phyloP scores from a whole-genome alignment of 2,888 invertebrate species.

The Apodemia duryi region DNA sequence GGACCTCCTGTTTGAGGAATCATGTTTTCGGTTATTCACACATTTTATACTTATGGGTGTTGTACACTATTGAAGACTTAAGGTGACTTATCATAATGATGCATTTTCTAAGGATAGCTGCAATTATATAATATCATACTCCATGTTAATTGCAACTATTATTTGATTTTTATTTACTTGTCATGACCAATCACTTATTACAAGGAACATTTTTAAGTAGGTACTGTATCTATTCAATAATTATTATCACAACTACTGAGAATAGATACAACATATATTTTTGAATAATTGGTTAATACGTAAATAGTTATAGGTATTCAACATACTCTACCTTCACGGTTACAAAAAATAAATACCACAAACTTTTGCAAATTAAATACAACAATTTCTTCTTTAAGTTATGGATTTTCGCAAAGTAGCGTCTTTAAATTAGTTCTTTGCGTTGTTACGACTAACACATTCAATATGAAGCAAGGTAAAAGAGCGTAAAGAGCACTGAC shows the following conservation, averaged over 20 bases:
- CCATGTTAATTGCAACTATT: slow-evolving; percentile 17
- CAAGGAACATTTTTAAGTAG: slow-evolving; percentile 19
- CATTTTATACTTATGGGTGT: slow-evolving; percentile 13
- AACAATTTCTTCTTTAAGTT: too few relatives aligned
- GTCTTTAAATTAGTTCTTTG: too few relatives aligned
- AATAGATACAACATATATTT: too few relatives aligned
- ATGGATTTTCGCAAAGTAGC: too few relatives aligned
- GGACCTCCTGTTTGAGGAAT: slow-evolving; percentile 16
- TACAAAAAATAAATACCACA: too few relatives aligned
- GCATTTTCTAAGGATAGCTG: slow-evolving; percentile 18
- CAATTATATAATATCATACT: slow-evolving; percentile 18
- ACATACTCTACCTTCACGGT: too few relatives aligned
- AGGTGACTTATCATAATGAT: slow-evolving; percentile 16
- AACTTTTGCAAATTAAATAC: too few relatives aligned
- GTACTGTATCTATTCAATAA: not conserved
- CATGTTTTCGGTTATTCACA: slow-evolving; percentile 17
- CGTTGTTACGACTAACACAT: not conserved
- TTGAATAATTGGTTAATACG: too few relatives aligned
- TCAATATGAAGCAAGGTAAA: not conserved
- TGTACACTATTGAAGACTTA: slow-evolving; percentile 14
- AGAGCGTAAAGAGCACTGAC: not conserved
- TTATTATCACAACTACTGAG: too few relatives aligned
- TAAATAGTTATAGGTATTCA: too few relatives aligned
- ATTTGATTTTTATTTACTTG: slow-evolving; percentile 20
- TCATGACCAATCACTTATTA: slow-evolving; percentile 18